Evolutionary conservation across 2,888 invertebrate species (phyloP), one percentile per base, ranked within the genome.

Genomic region (Agonopterix alstromeriana): DNA sequence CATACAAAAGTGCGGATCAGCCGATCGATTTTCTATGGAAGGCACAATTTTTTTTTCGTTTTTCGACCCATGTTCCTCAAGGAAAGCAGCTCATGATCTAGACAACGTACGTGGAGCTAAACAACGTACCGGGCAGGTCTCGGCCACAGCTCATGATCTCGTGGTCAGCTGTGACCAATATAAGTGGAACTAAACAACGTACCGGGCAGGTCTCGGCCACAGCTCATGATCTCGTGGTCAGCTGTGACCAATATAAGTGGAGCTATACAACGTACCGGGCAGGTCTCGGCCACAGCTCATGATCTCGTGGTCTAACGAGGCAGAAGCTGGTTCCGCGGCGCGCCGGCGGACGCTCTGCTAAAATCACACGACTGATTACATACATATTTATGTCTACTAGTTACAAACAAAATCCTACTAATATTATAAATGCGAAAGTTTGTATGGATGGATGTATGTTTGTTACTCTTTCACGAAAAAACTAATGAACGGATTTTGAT

Each of bases 161-260:
- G 75, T 85, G 85, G 79, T 87, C 87, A 17, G 17, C 3, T 17
- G 17, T 17, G 17, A 17, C 17, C 17, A 17, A 17, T 17, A 17
- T 17, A 17, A 17, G 17, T 17, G 17, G 17, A 17, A 3, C 17
- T 17, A 17, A 3, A 17, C 3, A 17, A 36, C n/a, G 9, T 36
- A 84, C 84, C 84, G 36, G 81, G 79, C 54, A 83, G 57, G 51
- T 86, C 87, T 5, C 85, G 63, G 12, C 77, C 77, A 68, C 85
- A 85, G 69, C 79, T 77, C 87, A 86, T 86, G 65, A 87, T 86
- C 77, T 87, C 87, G 75, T 85, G 85, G 79, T 87, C 87, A 17
- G 17, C 17, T 3, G 27, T 27, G 27, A 27, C 27, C 27, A 27
- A 27, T 27, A 27, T 27, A 27, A 27, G 27, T 27, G 27, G 27